These are phyloP conservation scores for Jacana jacana DNA, from an alignment of 2,113 vertebrate genomes.

Conservation along the genomic window DNA sequence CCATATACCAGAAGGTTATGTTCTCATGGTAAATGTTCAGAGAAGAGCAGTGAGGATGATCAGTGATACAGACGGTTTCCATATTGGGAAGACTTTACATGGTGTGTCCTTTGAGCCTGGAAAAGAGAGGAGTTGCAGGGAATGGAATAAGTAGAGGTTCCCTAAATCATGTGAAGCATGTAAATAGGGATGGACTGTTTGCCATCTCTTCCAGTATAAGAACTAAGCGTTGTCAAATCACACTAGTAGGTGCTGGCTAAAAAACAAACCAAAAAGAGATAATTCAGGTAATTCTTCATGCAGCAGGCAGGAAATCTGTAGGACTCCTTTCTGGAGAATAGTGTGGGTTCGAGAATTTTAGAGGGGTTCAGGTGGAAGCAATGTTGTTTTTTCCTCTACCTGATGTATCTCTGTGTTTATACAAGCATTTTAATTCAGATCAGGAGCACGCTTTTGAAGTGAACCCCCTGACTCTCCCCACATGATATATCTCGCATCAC, in stretches of 20 bases:
- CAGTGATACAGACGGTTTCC: background rate
- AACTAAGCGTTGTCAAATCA: background rate
- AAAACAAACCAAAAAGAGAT: background rate
- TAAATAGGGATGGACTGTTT: background rate
- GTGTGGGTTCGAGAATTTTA: background rate
- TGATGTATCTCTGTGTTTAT: background rate
- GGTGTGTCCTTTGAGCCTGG: background rate
- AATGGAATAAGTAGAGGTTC: background rate
- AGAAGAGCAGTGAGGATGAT: background rate
- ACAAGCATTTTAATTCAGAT: background rate
- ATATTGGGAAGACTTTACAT: background rate
- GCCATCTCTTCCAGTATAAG: background rate
- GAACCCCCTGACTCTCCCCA: background rate
- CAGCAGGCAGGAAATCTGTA: background rate
- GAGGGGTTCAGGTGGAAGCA: background rate
- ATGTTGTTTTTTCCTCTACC: background rate
- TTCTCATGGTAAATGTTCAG: background rate
- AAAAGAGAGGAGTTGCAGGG: background rate
- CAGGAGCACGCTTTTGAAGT: background rate
- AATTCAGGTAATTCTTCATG: background rate
- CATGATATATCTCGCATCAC: background rate
- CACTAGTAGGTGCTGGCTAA: background rate
- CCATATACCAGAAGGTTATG: background rate
- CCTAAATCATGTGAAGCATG: background rate
- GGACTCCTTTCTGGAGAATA: background rate